Conservation (phyloP, 2,797 vertebrate species). For the Enteromius trimaculatus region DNA sequence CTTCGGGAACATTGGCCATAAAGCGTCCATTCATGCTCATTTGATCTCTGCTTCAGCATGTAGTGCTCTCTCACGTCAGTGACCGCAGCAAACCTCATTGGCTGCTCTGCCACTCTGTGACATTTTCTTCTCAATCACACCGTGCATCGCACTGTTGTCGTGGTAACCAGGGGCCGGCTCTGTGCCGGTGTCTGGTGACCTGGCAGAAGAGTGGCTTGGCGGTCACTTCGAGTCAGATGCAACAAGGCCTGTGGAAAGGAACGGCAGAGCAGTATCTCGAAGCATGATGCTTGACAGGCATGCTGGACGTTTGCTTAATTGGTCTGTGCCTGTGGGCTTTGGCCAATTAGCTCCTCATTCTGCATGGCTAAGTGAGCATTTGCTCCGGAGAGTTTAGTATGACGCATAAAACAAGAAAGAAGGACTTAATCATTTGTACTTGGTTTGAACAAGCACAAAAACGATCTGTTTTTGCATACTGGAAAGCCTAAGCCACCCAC, state of each 20-base stretch:
- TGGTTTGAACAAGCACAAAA: constrained; percentile 13
- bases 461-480: constrained; percentile 7
- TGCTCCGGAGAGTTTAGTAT: background rate
- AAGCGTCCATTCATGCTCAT: background rate
- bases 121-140: constrained; percentile 40
- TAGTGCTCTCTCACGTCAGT: constrained; percentile 49
- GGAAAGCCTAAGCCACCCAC: constrained; percentile 12
- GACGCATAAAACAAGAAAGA: constrained; percentile 28
- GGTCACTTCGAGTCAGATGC: constrained; percentile 17
- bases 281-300: background rate
- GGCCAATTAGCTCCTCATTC: constrained; percentile 21
- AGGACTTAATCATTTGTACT: constrained; percentile 22
- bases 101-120: constrained; percentile 23
- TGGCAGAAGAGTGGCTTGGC: constrained; percentile 22
- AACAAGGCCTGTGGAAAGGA: constrained; percentile 23
- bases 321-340: constrained; percentile 18
- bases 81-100: constrained; percentile 31
- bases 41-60: constrained; percentile 26
- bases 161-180: constrained; percentile 58
- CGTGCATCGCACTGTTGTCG: constrained; percentile 56
- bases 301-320: constrained; percentile 26
- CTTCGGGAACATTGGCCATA: background rate
- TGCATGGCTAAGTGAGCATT: constrained; percentile 27
- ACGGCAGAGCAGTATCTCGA: background rate
- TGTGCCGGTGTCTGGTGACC: constrained; percentile 57